Base-by-base conservation (phyloP, 92 coral and sea anemone species). In the Porites lobata region DNA sequence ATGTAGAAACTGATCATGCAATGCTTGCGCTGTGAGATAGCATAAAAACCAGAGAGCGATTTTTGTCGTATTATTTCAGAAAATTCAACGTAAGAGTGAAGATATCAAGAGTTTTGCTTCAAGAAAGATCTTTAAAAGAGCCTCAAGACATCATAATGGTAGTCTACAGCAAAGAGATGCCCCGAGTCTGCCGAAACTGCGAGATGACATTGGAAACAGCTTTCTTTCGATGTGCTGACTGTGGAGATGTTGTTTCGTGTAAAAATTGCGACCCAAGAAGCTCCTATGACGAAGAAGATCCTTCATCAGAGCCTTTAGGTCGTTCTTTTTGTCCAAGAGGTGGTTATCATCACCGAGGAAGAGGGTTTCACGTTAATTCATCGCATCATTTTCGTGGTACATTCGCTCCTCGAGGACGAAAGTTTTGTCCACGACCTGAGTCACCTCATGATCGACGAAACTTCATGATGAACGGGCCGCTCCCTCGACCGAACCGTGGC, bases 161-260 rank as follows among this genome's bases (percentile, higher is more conserved):
- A 26, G 72, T 78, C 71, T 64, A 3, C 72, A 78, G 82, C 82
- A 78, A 78, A 63, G 82, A 63, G 82, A 78, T 62, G 58, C 82
- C 57, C 19, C 43, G 24, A 20, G 32, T 29, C 72, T 78, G 82
- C 72, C 57, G 72, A 78, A 78, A 78, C 43, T 78, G 82, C 13
- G 24, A 80, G 24, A 26, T 22, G 65, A 29, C 3, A 51, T 22
- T 69, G 53, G 63, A 66, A 68, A 22, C 76, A 65, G 24, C 65
- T 21, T 69, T 69, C 85, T 90, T 77, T 86, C 72, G 80, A 77
- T 90, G 93, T 79, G 73, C 51, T 75, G 82, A 79, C n/a, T 90
- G 89, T 52, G 87, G 86, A 1, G 76, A 53, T 67, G 71, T 68
- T 4, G 76, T 66, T 26, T 47, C 64, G 6, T 68, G 85, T 56